Evolutionary conservation across 2,888 invertebrate genomes (phyloP), one percentile per base, ranked within the genome.

Genomic region (Tenthredo distinguenda): DNA sequence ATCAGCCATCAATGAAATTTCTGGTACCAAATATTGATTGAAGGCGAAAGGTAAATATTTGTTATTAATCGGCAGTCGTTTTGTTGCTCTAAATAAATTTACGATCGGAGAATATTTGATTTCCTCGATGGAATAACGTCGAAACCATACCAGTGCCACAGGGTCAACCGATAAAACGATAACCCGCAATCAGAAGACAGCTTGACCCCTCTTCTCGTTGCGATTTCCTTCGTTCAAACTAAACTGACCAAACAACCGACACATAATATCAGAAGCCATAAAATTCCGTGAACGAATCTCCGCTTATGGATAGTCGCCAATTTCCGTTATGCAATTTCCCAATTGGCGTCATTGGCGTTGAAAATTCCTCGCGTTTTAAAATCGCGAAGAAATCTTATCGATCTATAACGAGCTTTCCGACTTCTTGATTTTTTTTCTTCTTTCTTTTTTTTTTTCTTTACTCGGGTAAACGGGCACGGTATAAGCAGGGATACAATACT

Each of bases 161-260:
- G 15, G 79, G 58, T 55, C 31, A 79, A 79, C 40, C 79, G 79
- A 79, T 50, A 58, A 79, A 79, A 79, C 37, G 58, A 58, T 58
- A 62, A 79, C 58, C 58, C n/a, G 21, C 37, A 79, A 79, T 58
- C 58, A 58, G n/a, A 58, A 79, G 79, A 79, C 79, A 34, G 79
- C 62, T 79, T 79, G 79, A 40, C 10, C 10, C 37, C 58, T 62
- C 40, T 77, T 37, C 50, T 50, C 26, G 47, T 77, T 77, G 1
- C 37, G n/a, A 37, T 55, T 26, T 50, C 21, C 58, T 50, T 76
- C 50, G 12, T 21, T 43, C 15, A 4, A 26, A 34, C 12, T 31
- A 31, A 50, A 31, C n/a, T 9, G 15, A 7, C 31, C 6, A 31
- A 76, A 40, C 43, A 18, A 72, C 68, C 68, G 34, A 34, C 34